Percentiles rank a stretch among this genome's conserved stretches.
Conservation (phyloP, 2,113 vertebrate genomes). For the Argyrosomus japonicus region DNA sequence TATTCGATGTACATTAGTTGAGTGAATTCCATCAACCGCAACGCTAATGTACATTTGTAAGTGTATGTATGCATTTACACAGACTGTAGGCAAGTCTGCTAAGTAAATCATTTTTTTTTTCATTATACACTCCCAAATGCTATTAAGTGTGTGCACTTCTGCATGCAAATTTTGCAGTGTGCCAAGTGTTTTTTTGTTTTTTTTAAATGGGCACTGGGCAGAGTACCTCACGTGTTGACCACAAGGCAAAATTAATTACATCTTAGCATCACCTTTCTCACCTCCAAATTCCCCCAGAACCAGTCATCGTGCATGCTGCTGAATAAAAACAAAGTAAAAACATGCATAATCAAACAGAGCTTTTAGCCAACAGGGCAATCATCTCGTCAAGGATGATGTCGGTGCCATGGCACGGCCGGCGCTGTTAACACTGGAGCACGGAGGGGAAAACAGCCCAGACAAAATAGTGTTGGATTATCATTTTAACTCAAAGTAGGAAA, state of each 20-base stretch:
- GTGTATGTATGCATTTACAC: not conserved
- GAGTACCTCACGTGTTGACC: constrained; percentile 1
- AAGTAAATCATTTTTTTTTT: constrained; percentile 19
- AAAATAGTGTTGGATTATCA: constrained; percentile 2
- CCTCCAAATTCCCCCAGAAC: constrained; percentile 10
- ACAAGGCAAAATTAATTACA: constrained; percentile 49
- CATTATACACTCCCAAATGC: not conserved
- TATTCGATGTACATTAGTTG: not conserved
- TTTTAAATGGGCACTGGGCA: constrained; percentile 19
- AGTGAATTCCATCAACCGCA: not conserved
- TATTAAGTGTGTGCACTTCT: not conserved
- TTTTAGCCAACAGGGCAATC: constrained; percentile 59
- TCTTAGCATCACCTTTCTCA: constrained; percentile 19
- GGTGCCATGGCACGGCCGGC: constrained; percentile 39
- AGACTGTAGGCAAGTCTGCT: not conserved
- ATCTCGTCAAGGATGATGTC: constrained; percentile 51
- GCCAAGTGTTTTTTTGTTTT: constrained; percentile 42
- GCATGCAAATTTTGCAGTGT: not conserved
- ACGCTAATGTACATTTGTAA: not conserved
- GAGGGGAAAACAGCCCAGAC: constrained; percentile 22
- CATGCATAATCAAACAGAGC: constrained; percentile 25
- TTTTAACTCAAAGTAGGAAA: constrained; percentile 26
- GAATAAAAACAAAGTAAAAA: constrained; percentile 54
- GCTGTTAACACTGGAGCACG: constrained; percentile 9
- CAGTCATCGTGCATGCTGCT: constrained; percentile 9